Percentiles rank a stretch among this genome's conserved stretches.
Conservation (phyloP, 2,888 invertebrate species). For the Drosophila recens region DNA sequence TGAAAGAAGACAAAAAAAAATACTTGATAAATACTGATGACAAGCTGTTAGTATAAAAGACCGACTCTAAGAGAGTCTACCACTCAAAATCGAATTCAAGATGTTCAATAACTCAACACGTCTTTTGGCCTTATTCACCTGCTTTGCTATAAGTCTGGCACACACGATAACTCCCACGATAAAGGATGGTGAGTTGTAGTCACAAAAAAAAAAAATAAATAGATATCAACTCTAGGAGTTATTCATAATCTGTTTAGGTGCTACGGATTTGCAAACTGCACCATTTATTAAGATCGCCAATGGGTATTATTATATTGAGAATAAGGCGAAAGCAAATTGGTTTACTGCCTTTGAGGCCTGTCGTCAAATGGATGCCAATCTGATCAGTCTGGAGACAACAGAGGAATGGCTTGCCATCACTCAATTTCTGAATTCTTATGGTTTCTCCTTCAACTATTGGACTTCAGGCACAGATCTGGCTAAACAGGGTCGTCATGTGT, state of each 20-base stretch:
- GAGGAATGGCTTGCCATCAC: slow-evolving; percentile 6
- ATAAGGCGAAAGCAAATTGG: slow-evolving; percentile 1
- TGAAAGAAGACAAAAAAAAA: not conserved
- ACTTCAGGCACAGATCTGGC: slow-evolving; percentile 48
- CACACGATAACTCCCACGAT: not conserved
- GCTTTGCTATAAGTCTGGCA: slow-evolving; percentile 10
- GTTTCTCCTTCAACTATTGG: not conserved
- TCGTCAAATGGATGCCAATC: slow-evolving; percentile 11
- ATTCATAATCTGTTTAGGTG: not conserved
- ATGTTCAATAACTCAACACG: not conserved
- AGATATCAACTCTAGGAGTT: not conserved
- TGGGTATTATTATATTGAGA: slow-evolving; percentile 12
- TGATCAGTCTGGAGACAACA: slow-evolving; percentile 11
- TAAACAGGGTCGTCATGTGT: slow-evolving; percentile 47
- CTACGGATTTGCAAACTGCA: not conserved
- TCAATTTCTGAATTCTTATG: not conserved
- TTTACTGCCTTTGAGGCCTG: slow-evolving; percentile 3
- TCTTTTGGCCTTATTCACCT: not conserved
- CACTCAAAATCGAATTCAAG: not conserved
- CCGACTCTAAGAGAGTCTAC: not conserved
- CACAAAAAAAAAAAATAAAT: not conserved
- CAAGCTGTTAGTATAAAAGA: slow-evolving; percentile 7
- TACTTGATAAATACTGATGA: not conserved
- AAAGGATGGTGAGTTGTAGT: slow-evolving; percentile 1
- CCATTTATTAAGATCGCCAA: slow-evolving; percentile 2